phyloP scores from a whole-genome alignment of 2,797 vertebrate species.

The Gymnocypris eckloni region DNA sequence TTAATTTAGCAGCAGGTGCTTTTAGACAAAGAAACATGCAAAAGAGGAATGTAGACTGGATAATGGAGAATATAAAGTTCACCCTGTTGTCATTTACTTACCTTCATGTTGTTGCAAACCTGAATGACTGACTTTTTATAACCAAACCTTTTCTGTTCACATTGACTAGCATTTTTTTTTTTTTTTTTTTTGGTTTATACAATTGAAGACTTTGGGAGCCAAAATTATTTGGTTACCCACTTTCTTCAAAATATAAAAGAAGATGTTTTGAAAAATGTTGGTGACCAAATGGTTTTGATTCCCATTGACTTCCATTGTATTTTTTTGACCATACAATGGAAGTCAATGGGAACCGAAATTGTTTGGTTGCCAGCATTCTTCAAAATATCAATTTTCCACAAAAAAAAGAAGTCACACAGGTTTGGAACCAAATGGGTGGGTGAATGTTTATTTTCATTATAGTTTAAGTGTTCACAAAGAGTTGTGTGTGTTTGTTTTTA shows the following conservation, averaged over 20 bases:
- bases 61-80: neutral
- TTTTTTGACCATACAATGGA: neutral
- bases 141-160: neutral
- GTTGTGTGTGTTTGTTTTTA: neutral
- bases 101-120: neutral
- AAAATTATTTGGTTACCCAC: neutral
- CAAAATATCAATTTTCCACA: neutral
- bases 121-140: neutral
- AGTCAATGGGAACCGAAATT: neutral
- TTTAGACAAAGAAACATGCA: neutral
- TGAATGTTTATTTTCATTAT: no score
- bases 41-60: neutral
- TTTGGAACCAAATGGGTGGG: neutral
- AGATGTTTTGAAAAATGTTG: neutral
- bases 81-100: neutral
- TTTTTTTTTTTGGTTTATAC: neutral
- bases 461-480: neutral
- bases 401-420: neutral
- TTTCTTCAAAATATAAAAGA: neutral
- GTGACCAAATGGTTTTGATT: neutral
- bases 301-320: neutral
- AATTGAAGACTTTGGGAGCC: neutral
- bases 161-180: neutral
- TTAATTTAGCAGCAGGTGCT: conserved; percentile 4
- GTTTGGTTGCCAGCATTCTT: neutral